Evolutionary conservation across 2,888 invertebrate genomes (phyloP).

Genomic region (Ganaspis brasiliensis): DNA sequence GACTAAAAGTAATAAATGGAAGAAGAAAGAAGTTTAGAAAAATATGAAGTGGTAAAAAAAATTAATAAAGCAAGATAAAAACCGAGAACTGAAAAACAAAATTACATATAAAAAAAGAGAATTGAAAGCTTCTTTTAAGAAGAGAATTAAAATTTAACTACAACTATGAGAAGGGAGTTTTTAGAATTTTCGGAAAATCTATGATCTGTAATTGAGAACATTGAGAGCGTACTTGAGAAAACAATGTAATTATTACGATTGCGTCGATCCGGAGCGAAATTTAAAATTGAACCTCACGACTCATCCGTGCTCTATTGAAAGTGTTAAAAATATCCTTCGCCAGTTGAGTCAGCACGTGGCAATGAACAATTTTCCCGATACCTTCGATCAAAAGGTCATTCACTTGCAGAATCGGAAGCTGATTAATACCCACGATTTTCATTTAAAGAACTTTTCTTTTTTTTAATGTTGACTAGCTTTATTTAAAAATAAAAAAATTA

Average conservation of each 20-base stretch:
- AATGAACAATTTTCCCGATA: slow-evolving; percentile 57
- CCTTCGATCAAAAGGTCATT: slow-evolving; percentile 52
- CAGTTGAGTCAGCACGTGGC: slow-evolving; percentile 56
- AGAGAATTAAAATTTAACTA: too few species aligned
- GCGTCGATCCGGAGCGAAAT: slow-evolving; percentile 14
- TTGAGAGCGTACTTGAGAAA: not conserved
- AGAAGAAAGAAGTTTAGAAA: too few species aligned
- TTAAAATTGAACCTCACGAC: slow-evolving; percentile 18
- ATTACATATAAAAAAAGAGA: too few species aligned
- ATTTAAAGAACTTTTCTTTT: not conserved
- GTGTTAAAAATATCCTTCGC: slow-evolving; percentile 53
- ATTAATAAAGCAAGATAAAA: too few species aligned
- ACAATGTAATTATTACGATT: not conserved
- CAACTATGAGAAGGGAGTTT: too few species aligned
- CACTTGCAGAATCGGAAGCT: slow-evolving; percentile 11
- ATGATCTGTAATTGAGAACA: too few species aligned
- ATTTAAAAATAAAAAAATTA: not conserved
- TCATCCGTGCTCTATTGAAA: slow-evolving; percentile 13
- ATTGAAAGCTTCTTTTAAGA: too few species aligned
- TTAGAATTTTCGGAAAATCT: too few species aligned
- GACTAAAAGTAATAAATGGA: too few species aligned
- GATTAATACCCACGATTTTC: not conserved
- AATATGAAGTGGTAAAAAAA: too few species aligned
- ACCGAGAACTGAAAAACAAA: too few species aligned
- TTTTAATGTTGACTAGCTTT: not conserved